Base-by-base conservation (phyloP, 1,140 invertebrate species). In the Diorhabda carinulata region DNA sequence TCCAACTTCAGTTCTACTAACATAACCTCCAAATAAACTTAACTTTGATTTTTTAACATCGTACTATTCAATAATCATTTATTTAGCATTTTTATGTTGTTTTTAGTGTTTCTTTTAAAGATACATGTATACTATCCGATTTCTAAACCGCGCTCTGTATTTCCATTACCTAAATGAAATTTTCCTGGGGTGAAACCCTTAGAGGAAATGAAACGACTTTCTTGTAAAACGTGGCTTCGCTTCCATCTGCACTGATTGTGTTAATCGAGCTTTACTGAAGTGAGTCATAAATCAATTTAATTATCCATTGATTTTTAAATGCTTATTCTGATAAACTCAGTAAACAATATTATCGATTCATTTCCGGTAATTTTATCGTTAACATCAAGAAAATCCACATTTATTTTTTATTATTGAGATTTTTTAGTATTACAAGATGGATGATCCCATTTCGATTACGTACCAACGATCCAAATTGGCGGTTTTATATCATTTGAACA, bases 171-270 rank as follows among this genome's bases (percentile, higher is more conserved):
- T 52, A 71, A 72, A 72, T 72, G 63, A 62, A 66, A 61, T 66
- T 61, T 43, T 61, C 60, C 70, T 47, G 52, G 44, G 61, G 70
- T 62, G 67, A 66, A 69, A 64, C 70, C 70, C 67, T 66, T 69
- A 43, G 62, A 73, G 72, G 66, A 73, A 73, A 73, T 73, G 69
- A 73, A 73, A 71, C 71, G 72, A 52, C 65, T 60, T 71, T 73
- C 72, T 73, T 73, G 72, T 73, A 73, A 73, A 73, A 70, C 70
- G 69, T 64, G 69, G 69, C 72, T 73, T 73, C 70, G 25, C 25
- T 25, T 25, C 25, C 70, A 73, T 73, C 71, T 71, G 67, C 44
- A 57, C 66, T 73, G 58, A 60, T 60, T 60, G 58, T 3, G 58
- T 60, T 60, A 60, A 60, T 60, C 52, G 6, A n/a, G 6, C 58